A percentile compares a stretch with the other conserved stretches of the same genome.
phyloP scores from a whole-genome alignment of 2,888 invertebrate species.

The Mermis nigrescens region DNA sequence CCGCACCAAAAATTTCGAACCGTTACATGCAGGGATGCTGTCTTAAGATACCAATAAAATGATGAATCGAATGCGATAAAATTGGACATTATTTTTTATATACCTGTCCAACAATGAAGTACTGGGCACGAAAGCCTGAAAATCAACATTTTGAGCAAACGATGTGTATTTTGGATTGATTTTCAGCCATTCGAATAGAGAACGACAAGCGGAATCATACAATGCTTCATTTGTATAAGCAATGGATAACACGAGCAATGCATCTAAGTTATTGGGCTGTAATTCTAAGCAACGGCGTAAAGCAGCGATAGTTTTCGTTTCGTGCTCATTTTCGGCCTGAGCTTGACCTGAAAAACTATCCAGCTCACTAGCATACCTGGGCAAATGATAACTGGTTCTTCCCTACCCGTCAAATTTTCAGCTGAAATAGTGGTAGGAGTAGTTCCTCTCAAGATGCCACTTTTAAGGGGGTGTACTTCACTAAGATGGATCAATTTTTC shows the following conservation, averaged over 20 bases:
- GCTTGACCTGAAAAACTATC: slow-evolving; percentile 59
- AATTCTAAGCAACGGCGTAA: slow-evolving; percentile 39
- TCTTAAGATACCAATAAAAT: too few species aligned
- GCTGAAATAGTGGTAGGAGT: too few species aligned
- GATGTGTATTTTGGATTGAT: slow-evolving; percentile 56
- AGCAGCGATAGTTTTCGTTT: slow-evolving; percentile 75
- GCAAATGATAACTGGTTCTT: not conserved
- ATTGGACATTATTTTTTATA: too few species aligned
- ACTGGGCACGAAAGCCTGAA: slow-evolving; percentile 18
- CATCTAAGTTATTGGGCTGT: slow-evolving; percentile 57
- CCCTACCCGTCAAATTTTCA: too few species aligned
- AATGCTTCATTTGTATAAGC: slow-evolving; percentile 89
- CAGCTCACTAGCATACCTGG: slow-evolving; percentile 40
- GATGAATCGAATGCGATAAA: too few species aligned
- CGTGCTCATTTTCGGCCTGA: slow-evolving; percentile 94
- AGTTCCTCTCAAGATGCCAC: too few species aligned
- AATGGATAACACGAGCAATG: slow-evolving; percentile 71
- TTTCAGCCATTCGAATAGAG: slow-evolving; percentile 46
- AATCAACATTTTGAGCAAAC: slow-evolving; percentile 9
- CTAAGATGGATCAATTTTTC: too few species aligned
- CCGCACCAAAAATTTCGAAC: too few species aligned
- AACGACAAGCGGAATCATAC: slow-evolving; percentile 65
- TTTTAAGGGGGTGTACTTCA: too few species aligned
- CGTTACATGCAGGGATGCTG: too few species aligned
- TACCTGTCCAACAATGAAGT: slow-evolving; percentile 29